phyloP scores from a whole-genome alignment of 2,888 invertebrate species.

The Dolichomitus sp. region DNA sequence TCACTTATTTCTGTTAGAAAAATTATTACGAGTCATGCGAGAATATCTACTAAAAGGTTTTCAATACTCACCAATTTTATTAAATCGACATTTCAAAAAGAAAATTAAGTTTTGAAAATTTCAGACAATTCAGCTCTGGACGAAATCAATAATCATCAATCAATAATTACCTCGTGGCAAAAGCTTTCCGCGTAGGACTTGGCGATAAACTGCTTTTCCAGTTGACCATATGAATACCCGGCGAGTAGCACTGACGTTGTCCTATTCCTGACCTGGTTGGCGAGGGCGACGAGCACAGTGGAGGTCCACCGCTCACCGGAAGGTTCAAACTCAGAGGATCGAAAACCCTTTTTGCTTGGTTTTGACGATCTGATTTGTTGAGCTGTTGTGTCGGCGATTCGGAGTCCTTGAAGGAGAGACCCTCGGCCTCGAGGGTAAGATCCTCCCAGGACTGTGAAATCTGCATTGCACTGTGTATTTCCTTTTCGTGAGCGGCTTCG shows the following conservation, averaged over 20 bases:
- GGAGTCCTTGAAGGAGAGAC: constrained; percentile 85
- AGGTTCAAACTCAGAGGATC: constrained; percentile 85
- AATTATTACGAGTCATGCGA: background rate
- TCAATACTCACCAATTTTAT: constrained; percentile 15
- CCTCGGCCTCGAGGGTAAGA: constrained; percentile 91
- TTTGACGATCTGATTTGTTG: constrained; percentile 77
- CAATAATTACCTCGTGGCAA: constrained; percentile 89
- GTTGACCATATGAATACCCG: constrained; percentile 87
- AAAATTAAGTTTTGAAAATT: constrained; percentile 23
- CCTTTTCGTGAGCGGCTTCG: constrained; percentile 97
- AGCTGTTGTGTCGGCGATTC: constrained; percentile 81
- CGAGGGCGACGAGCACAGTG: constrained; percentile 89
- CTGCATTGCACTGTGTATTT: constrained; percentile 96
- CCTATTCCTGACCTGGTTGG: constrained; percentile 87
- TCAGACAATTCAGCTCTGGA: background rate
- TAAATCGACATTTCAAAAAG: background rate
- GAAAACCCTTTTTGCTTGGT: constrained; percentile 79
- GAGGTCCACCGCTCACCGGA: constrained; percentile 86
- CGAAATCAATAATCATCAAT: background rate
- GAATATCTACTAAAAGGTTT: background rate
- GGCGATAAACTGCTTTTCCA: constrained; percentile 90
- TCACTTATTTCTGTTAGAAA: background rate
- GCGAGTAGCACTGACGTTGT: constrained; percentile 88
- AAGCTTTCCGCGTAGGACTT: constrained; percentile 94
- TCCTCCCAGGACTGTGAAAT: constrained; percentile 98